A percentile compares a stretch with the other conserved stretches of the same genome.
Conservation (phyloP, 2,888 invertebrate genomes). For the Drosophila kuntzei region DNA sequence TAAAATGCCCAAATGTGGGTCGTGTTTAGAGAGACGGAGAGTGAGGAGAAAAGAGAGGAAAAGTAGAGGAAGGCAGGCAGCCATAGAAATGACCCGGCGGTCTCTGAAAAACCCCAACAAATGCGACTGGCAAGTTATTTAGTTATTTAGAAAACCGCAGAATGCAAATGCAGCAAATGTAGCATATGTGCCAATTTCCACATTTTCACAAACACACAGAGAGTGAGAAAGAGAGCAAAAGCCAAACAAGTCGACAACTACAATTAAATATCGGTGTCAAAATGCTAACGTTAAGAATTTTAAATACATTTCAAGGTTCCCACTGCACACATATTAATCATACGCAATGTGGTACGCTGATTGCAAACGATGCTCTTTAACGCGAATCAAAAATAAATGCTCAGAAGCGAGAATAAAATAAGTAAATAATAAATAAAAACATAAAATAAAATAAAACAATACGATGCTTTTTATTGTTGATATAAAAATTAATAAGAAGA, state of each 20-base stretch:
- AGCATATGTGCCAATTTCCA: conserved; percentile 61
- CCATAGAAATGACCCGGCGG: conserved; percentile 63
- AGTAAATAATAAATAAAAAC: too few relatives aligned
- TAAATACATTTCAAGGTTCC: conserved; percentile 75
- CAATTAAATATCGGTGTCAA: conserved; percentile 77
- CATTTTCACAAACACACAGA: conserved; percentile 17
- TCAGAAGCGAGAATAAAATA: too few relatives aligned
- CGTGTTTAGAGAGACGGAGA: neutral
- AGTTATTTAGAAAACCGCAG: conserved; percentile 76
- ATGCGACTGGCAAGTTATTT: conserved; percentile 67
- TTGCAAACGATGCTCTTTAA: conserved; percentile 22
- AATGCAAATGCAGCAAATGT: conserved; percentile 65
- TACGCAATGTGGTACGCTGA: conserved; percentile 62
- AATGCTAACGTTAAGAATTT: conserved; percentile 67
- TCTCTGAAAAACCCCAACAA: conserved; percentile 60
- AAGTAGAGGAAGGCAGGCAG: conserved; percentile 37
- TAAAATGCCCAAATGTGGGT: conserved; percentile 21
- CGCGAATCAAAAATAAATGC: neutral
- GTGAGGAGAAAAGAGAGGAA: neutral
- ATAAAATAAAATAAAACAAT: neutral
- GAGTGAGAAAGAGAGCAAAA: conserved; percentile 29
- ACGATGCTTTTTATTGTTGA: neutral
- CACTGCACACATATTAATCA: conserved; percentile 30
- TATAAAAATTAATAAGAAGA: too few relatives aligned
- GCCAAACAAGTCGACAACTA: conserved; percentile 52